Base-by-base conservation (phyloP, 2,888 invertebrate genomes). In the Malthinus flaveolus region DNA sequence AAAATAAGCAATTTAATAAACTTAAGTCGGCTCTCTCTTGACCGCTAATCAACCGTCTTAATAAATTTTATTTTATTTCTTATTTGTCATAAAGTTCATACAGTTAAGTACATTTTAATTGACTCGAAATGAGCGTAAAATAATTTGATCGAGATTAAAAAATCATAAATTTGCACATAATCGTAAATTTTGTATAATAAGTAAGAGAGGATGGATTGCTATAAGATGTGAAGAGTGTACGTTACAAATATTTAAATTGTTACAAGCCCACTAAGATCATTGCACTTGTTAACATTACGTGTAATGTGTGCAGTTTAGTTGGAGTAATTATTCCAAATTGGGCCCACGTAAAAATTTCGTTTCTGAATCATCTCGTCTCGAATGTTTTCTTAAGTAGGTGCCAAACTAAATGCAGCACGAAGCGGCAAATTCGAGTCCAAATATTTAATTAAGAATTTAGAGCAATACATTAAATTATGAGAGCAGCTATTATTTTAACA, bases 271-370 rank as follows among this genome's bases (percentile, higher is more conserved):
- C 58, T 33, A 58, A 49, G 58, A 52, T 49, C 58, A 37, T 58
- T 53, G 58, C 53, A 53, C 58, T 58, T 49, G n/a, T n/a, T 13
- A 23, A 42, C 49, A 48, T 58, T 35, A 32, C 15, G 23, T 45
- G 53, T 58, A 53, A 32, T 32, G 23, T 45, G 53, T 58, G 58
- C 48, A 53, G 52, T 35, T 44, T 33, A 53, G 53, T 48, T 35
- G 9, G 51, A 37, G 32, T 36, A 35, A 42, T 42, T 42, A 42
- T 42, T 42, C n/a, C 23, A 34, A 48, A 35, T 48, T 34, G 45
- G 13, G 45, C 58, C 58, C 53, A 58, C 52, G 53, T 58, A 53
- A 49, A 58, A 31, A 32, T 58, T 45, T 58, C 53, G 53, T 49
- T 58, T 53, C 49, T 49, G 44, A 35, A 23, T 31, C 31, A 23